Conservation (phyloP, 2,113 vertebrate genomes). For the Vulpes lagopus region DNA sequence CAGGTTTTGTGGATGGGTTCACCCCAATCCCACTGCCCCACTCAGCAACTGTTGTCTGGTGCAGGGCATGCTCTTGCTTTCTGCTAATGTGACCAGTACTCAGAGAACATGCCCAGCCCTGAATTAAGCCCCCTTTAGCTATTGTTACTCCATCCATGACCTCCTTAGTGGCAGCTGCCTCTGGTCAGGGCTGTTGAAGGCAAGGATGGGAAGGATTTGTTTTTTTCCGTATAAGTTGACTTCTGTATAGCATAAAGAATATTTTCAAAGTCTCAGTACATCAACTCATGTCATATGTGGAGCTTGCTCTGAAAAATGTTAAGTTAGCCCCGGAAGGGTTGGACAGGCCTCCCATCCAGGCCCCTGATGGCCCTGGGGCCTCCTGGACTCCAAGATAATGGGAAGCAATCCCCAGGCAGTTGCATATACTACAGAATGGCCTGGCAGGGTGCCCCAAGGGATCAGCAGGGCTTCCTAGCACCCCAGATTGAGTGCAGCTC, state of each 20-base stretch:
- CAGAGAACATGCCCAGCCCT: neutral
- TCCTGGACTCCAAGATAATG: neutral
- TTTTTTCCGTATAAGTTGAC: neutral
- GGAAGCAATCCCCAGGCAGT: neutral
- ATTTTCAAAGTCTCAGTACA: neutral
- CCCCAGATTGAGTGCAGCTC: neutral
- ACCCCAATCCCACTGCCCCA: neutral
- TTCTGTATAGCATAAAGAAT: neutral
- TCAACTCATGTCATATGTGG: neutral
- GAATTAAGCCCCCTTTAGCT: neutral
- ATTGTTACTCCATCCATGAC: neutral
- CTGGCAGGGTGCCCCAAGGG: neutral
- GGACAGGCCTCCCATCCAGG: neutral
- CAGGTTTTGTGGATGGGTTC: neutral
- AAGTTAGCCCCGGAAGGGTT: neutral
- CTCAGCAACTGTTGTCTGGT: neutral
- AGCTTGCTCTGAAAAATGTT: neutral
- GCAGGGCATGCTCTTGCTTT: neutral
- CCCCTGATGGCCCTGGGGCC: neutral
- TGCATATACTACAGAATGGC: neutral
- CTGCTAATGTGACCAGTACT: neutral
- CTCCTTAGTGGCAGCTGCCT: neutral
- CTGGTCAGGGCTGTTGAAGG: neutral
- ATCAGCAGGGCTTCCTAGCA: neutral
- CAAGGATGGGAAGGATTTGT: neutral